A percentile compares a stretch with the other conserved stretches of the same genome.
Evolutionary conservation across 2,888 invertebrate species (phyloP).

Genomic region (Sminthurides aquaticus): DNA sequence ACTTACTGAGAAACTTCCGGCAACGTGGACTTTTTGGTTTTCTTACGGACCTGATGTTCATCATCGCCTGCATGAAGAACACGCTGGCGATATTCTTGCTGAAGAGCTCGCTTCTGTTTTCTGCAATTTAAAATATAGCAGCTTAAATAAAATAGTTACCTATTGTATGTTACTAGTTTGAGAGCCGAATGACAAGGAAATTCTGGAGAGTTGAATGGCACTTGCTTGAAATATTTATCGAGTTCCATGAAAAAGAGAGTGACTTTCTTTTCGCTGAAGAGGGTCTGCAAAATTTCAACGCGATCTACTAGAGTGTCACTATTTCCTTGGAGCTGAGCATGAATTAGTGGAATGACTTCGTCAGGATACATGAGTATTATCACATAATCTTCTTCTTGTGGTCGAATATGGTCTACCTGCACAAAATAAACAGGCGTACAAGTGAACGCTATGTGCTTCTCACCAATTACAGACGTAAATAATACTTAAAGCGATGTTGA

Average conservation of each 20-base stretch:
- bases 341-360: slow-evolving; percentile 26
- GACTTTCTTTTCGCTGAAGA: slow-evolving; percentile 44
- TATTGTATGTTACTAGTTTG: no score
- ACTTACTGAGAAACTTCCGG: slow-evolving; percentile 27
- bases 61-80: slow-evolving; percentile 31
- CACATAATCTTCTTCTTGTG: slow-evolving; percentile 29
- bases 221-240: slow-evolving; percentile 51
- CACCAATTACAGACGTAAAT: no score
- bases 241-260: slow-evolving; percentile 50
- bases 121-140: slow-evolving; percentile 23
- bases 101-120: slow-evolving; percentile 34
- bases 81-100: slow-evolving; percentile 37
- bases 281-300: slow-evolving; percentile 33
- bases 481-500: not conserved
- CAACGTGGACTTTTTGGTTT: slow-evolving; percentile 19
- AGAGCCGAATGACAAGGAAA: no score
- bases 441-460: no score
- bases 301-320: slow-evolving; percentile 28
- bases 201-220: no score
- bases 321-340: slow-evolving; percentile 17
- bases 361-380: slow-evolving; percentile 28
- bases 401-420: slow-evolving; percentile 13
- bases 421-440: no score
- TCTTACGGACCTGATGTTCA: slow-evolving; percentile 18
- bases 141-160: not conserved